Conservation (phyloP, 2,888 invertebrate species). For the Pharmacophagus antenor region DNA sequence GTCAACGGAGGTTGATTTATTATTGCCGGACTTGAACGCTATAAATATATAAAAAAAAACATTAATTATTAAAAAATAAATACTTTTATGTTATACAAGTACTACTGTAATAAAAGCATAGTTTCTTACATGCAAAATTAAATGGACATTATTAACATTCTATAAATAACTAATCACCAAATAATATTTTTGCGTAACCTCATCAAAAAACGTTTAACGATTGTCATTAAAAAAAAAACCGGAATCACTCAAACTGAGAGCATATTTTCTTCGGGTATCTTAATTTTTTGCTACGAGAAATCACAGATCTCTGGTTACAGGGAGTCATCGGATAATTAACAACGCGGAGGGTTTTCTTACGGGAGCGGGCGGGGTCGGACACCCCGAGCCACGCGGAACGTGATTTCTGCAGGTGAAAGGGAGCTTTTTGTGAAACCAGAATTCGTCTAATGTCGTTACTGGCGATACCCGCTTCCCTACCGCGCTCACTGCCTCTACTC, state of each 20-base stretch:
- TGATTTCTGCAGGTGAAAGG: constrained; percentile 56
- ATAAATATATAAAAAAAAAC: no score
- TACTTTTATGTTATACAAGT: no score
- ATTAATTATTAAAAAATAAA: no score
- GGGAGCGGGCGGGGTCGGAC: constrained; percentile 31
- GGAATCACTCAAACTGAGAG: not conserved
- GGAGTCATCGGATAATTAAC: constrained; percentile 47
- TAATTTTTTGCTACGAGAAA: constrained; percentile 33
- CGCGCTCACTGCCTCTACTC: constrained; percentile 17
- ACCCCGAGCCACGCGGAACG: constrained; percentile 39
- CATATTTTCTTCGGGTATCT: not conserved
- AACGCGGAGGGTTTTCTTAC: constrained; percentile 46
- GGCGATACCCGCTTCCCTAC: constrained; percentile 32
- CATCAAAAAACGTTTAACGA: not conserved
- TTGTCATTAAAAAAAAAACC: not conserved
- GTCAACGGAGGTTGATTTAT: no score
- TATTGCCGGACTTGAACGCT: no score
- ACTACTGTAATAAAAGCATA: no score
- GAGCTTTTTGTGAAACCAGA: constrained; percentile 46
- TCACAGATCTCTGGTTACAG: constrained; percentile 44
- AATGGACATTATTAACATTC: no score
- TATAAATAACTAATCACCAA: no score
- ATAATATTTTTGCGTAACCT: not conserved
- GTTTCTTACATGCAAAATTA: no score
- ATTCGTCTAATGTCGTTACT: constrained; percentile 45